phyloP scores from a whole-genome alignment of 2,797 vertebrate species.

The Triplophysa yarkandensis region DNA sequence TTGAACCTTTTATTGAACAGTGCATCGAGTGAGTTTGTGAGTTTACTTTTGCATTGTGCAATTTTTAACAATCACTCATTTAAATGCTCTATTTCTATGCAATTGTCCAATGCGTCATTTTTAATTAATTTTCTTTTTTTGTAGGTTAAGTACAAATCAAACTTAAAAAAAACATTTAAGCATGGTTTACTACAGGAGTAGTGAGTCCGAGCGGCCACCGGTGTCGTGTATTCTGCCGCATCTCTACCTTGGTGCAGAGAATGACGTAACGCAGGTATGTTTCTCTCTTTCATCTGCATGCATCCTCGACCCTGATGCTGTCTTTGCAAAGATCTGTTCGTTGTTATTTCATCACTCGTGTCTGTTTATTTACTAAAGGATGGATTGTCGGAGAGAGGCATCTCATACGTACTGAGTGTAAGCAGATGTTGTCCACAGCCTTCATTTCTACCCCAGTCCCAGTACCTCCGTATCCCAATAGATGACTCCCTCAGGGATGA shows the following conservation, averaged over 20 bases:
- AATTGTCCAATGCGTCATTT: background rate
- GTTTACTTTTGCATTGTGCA: background rate
- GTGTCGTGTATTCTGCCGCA: slow-evolving; percentile 75
- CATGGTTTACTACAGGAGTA: slow-evolving; percentile 72
- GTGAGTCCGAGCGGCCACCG: slow-evolving; percentile 64
- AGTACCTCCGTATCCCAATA: slow-evolving; percentile 77
- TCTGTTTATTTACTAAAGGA: slow-evolving; percentile 61
- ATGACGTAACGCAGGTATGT: slow-evolving; percentile 76
- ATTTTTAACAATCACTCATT: background rate
- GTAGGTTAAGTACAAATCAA: background rate
- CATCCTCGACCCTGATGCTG: too few relatives aligned
- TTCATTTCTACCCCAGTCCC: slow-evolving; percentile 72
- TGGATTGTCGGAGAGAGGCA: slow-evolving; percentile 68
- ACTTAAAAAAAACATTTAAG: background rate
- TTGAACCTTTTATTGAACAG: background rate
- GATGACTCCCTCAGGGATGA: slow-evolving; percentile 78
- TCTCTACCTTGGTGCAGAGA: slow-evolving; percentile 78
- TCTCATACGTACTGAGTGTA: slow-evolving; percentile 78
- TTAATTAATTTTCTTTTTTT: background rate
- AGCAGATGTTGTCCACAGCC: slow-evolving; percentile 78
- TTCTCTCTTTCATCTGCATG: background rate
- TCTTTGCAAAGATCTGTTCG: too few relatives aligned
- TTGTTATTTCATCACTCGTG: background rate
- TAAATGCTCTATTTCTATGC: background rate
- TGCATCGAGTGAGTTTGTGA: slow-evolving; percentile 11